Conservation (phyloP, 2,888 invertebrate genomes). For the Drosophila mercatorum region DNA sequence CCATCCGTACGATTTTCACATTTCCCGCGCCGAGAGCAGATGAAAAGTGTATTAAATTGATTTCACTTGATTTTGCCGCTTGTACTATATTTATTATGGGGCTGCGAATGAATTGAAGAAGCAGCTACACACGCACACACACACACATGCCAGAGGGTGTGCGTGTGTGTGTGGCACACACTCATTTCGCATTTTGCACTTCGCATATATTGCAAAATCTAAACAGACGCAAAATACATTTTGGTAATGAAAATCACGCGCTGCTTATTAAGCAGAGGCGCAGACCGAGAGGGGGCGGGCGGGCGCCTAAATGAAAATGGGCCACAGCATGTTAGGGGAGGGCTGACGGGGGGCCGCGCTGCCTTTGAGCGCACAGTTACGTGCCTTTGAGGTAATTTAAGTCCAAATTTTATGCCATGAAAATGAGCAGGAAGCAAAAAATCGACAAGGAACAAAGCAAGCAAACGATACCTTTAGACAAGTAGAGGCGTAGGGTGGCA, state of each 20-base stretch:
- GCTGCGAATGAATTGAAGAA: slow-evolving; percentile 4
- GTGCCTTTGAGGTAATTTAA: slow-evolving; percentile 57
- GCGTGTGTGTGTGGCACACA: slow-evolving; percentile 29
- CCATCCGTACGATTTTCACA: slow-evolving; percentile 44
- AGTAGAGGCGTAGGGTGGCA: not conserved
- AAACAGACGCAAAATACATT: slow-evolving; percentile 61
- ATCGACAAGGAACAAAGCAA: not conserved
- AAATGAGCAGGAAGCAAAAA: slow-evolving; percentile 26
- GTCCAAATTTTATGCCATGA: slow-evolving; percentile 34
- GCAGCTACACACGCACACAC: slow-evolving; percentile 3
- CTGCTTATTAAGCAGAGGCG: slow-evolving; percentile 68
- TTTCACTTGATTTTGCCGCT: slow-evolving; percentile 73
- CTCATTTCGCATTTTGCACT: slow-evolving; percentile 70
- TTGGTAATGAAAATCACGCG: slow-evolving; percentile 77
- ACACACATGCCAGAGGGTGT: not conserved
- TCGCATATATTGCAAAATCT: slow-evolving; percentile 71
- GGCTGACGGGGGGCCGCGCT: not conserved
- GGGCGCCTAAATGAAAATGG: slow-evolving; percentile 5
- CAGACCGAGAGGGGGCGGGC: not conserved
- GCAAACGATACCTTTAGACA: slow-evolving; percentile 10
- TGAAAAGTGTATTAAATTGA: slow-evolving; percentile 78
- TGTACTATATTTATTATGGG: slow-evolving; percentile 64
- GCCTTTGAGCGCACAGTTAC: slow-evolving; percentile 26
- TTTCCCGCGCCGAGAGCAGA: slow-evolving; percentile 31
- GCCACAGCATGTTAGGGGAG: not conserved